A percentile compares a stretch with the other conserved stretches of the same genome.
Evolutionary conservation across 2,797 vertebrate genomes (phyloP).

Genomic region (Gouania willdenowi): DNA sequence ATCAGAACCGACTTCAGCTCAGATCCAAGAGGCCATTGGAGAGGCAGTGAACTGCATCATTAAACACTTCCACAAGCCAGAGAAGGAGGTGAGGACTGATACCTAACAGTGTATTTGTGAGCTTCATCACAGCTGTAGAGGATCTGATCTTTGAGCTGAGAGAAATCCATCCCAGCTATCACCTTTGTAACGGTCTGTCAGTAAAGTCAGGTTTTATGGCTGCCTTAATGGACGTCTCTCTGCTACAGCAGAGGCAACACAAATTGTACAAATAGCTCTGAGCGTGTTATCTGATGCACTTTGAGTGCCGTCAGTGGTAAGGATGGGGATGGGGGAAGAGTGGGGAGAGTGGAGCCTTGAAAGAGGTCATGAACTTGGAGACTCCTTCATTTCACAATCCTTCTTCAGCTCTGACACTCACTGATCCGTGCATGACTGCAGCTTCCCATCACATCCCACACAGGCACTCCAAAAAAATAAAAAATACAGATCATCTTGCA

Average conservation of each 20-base stretch:
- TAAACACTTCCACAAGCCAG: constrained; percentile 94
- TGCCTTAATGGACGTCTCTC: neutral
- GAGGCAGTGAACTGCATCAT: constrained; percentile 92
- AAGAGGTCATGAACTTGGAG: neutral
- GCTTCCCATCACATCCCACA: too few species aligned
- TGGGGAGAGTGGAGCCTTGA: neutral
- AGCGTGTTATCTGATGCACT: too few species aligned
- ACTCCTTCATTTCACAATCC: too few species aligned
- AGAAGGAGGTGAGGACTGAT: constrained; percentile 84
- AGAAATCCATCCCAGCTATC: neutral
- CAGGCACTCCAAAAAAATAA: too few species aligned
- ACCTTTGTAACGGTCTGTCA: neutral
- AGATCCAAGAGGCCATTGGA: constrained; percentile 91
- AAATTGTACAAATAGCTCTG: neutral
- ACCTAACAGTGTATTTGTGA: neutral
- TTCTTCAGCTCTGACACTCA: too few species aligned
- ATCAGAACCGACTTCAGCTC: constrained; percentile 83
- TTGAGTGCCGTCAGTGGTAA: neutral
- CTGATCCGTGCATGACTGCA: too few species aligned
- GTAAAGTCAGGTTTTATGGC: neutral
- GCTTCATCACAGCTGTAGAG: too few species aligned
- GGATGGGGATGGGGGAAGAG: neutral
- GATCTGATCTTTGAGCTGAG: neutral
- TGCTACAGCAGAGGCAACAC: neutral
- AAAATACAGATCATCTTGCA: too few species aligned